These are phyloP conservation scores for Rhysida immarginata DNA, from an alignment of 1,140 invertebrate genomes.

Conservation along the genomic window DNA sequence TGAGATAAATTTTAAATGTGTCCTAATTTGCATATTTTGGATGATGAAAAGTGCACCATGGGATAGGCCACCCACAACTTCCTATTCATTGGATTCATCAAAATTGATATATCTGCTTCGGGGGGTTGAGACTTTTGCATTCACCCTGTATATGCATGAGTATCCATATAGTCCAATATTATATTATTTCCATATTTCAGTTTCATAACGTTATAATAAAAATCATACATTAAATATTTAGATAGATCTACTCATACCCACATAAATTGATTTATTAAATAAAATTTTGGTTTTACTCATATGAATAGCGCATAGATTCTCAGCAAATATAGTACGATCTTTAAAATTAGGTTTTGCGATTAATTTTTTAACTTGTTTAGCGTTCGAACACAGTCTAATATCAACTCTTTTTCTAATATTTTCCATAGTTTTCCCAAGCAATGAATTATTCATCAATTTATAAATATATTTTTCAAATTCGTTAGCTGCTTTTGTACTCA, in stretches of 20 bases:
- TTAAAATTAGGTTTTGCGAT: slow-evolving; percentile 26
- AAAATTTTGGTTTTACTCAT: slow-evolving; percentile 21
- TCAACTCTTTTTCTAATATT: slow-evolving; percentile 26
- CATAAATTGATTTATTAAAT: not conserved
- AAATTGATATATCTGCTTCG: too few relatives aligned
- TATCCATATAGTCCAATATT: too few relatives aligned
- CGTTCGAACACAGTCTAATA: slow-evolving; percentile 14
- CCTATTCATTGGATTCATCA: too few relatives aligned
- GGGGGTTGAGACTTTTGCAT: too few relatives aligned
- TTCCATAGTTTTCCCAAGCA: slow-evolving; percentile 34
- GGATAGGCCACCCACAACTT: too few relatives aligned
- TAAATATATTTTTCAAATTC: slow-evolving; percentile 32
- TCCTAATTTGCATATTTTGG: too few relatives aligned
- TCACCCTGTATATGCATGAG: too few relatives aligned
- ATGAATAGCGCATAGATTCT: slow-evolving; percentile 26
- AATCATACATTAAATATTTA: not conserved
- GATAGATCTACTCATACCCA: not conserved
- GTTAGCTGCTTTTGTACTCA: slow-evolving; percentile 24
- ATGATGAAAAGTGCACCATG: too few relatives aligned
- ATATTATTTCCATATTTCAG: not conserved
- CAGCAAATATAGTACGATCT: slow-evolving; percentile 23
- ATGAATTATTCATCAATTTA: slow-evolving; percentile 32
- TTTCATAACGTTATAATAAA: not conserved
- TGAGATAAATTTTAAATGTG: too few relatives aligned
- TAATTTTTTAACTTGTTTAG: slow-evolving; percentile 15